Evolutionary conservation across 1,140 invertebrate genomes (phyloP), one percentile per base, ranked within the genome.

Genomic region (Drosophila gunungcola): DNA sequence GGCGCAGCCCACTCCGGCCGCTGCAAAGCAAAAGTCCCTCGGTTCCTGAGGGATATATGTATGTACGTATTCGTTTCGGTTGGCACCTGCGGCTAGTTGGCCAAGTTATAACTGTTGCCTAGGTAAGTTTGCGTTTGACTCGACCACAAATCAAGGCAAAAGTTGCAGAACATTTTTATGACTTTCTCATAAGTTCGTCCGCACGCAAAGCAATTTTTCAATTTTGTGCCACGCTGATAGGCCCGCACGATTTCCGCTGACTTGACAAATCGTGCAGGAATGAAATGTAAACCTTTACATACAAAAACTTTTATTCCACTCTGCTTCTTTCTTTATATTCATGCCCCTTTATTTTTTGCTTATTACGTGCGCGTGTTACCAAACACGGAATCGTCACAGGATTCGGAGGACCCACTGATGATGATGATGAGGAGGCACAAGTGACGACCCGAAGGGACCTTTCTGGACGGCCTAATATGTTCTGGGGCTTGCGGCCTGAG

Each of bases 241-340:
- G 80, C 84, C 84, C 51, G 79, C 81, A 90, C 88, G 86, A 90
- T 90, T 90, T 90, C 86, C 86, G 86, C 86, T 90, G 86, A 90
- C 86, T 90, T 90, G 86, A 90, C 86, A 90, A 90, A 90, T 90
- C 86, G 79, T 90, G 82, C 82, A 77, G 89, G 80, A 86, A 86
- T 81, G 81, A 89, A 85, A 85, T 85, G 78, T 89, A 89, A 83
- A 79, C 85, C 85, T 78, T 68, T 76, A 63, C 64, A 36, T 62
- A 72, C 64, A 53, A 76, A 82, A 88, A 79, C 51, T 67, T 67
- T 81, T 62, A 67, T 54, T 45, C 48, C 45, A 53, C 9, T 16
- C 36, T n/a, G 42, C 16, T 46, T 11, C 13, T 48, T 51, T 53
- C 53, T 41, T 42, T 25, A 42, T 45, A 45, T 36, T 49, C 42